Percentiles rank a stretch among this genome's conserved stretches.
Conservation (phyloP, 2,888 invertebrate genomes). For the Argyra leucocephala region DNA sequence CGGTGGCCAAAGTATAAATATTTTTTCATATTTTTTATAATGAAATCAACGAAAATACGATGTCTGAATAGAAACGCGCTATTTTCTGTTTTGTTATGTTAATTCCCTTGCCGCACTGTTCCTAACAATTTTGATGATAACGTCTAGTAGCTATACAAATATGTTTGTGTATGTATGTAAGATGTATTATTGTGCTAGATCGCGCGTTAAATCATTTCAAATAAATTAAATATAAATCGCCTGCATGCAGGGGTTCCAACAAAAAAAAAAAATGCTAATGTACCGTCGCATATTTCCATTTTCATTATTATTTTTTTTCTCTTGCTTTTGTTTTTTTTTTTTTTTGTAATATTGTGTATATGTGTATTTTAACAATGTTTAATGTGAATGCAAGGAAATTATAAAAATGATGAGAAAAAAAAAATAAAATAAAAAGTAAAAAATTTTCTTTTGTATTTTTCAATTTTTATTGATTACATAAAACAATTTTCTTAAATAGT, state of each 20-base stretch:
- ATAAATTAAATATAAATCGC: constrained; percentile 1
- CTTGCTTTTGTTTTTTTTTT: no score
- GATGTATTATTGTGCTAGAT: background rate
- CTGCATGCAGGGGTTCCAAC: background rate
- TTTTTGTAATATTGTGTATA: no score
- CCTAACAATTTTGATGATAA: background rate
- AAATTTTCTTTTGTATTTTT: background rate
- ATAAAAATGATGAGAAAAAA: no score
- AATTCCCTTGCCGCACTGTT: background rate
- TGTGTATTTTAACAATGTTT: no score
- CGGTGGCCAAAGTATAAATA: background rate
- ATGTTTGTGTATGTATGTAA: background rate
- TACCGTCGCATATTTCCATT: background rate
- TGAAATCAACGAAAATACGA: background rate
- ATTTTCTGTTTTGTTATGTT: background rate
- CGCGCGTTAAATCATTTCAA: background rate
- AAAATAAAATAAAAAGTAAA: background rate
- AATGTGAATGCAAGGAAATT: no score
- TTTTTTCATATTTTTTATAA: background rate
- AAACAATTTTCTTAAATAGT: background rate
- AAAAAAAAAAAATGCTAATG: background rate
- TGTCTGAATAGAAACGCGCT: no score
- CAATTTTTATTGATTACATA: constrained; percentile 3
- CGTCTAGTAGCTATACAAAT: no score
- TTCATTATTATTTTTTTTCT: background rate